Evolutionary conservation across 2,113 vertebrate species (phyloP), one percentile per base, ranked within the genome.

Genomic region (Hippocampus barbouri): DNA sequence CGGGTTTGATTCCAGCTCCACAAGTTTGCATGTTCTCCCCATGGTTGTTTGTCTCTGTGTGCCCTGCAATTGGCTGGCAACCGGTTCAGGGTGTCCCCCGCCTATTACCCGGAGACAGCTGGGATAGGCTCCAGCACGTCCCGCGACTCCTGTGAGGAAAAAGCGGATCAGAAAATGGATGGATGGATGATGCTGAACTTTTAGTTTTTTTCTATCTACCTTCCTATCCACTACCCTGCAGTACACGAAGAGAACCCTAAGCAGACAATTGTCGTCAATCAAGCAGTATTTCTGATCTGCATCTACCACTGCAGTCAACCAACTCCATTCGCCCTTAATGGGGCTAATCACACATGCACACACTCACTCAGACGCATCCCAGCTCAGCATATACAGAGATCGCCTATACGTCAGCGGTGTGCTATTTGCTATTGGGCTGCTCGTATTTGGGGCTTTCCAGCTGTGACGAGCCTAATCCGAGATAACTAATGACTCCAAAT

Each of bases 281-380:
- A 85, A 25, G 38, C 38, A 45, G 57, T 63, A 51, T 71, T 18
- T 15, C 30, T n/a, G 73, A 79, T 79, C 56, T 47, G 65, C n/a
- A 66, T 34, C 49, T 53, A 85, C 86, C 88, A 82, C 84, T 90
- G 86, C 72, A 87, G 74, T 88, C 86, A 73, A 47, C 66, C 68
- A 43, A 59, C 70, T 72, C 68, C 75, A 71, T 25, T 79, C 72
- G 69, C 45, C 68, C 62, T 71, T 83, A 81, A 83, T 81, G 75
- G 51, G 70, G 20, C 72, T 49, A 27, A 5, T 21, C 12, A 45
- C 40, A 25, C 38, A 45, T 12, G 15, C 21, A 45, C 30, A 20
- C 21, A 47, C 59, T 3, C 6, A 25, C n/a, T 15, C 34, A 81
- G 49, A 57, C 38, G 77, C 45, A 67, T 71, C 79, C 80, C 76